Percentiles rank a stretch among this genome's conserved stretches.
Evolutionary conservation across 2,113 vertebrate species (phyloP).

Genomic region (Macrotis lagotis): DNA sequence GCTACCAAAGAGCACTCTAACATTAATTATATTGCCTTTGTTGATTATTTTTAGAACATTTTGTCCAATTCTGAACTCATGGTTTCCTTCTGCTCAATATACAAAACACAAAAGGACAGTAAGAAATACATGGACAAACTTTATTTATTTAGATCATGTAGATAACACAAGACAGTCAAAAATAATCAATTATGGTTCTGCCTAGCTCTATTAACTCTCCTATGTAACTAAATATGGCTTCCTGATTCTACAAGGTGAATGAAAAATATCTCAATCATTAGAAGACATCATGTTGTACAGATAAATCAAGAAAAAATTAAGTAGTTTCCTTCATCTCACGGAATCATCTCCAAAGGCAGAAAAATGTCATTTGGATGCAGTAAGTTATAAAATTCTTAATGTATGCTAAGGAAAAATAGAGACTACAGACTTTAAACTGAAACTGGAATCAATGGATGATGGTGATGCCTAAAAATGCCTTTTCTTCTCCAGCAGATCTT

Average conservation of each 20-base stretch:
- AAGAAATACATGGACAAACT: not conserved
- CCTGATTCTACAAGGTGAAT: not conserved
- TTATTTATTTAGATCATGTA: not conserved
- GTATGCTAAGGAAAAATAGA: not conserved
- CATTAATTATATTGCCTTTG: not conserved
- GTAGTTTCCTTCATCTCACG: not conserved
- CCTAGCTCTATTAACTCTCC: not conserved
- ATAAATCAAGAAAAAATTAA: not conserved
- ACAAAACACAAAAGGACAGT: not conserved
- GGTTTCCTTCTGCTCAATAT: not conserved
- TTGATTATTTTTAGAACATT: not conserved
- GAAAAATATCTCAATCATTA: not conserved
- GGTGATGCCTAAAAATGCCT: not conserved
- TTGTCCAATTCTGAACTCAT: not conserved
- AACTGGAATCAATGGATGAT: not conserved
- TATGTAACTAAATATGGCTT: not conserved
- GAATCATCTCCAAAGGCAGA: not conserved
- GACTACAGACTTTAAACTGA: not conserved
- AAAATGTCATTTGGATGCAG: not conserved
- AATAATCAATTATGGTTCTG: not conserved
- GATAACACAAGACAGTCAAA: not conserved
- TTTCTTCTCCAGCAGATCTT: not conserved
- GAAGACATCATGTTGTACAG: not conserved
- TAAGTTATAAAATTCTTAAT: not conserved
- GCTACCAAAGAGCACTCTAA: not conserved